Evolutionary conservation across 2,888 invertebrate species (phyloP).

Genomic region (Tipula confusa): DNA sequence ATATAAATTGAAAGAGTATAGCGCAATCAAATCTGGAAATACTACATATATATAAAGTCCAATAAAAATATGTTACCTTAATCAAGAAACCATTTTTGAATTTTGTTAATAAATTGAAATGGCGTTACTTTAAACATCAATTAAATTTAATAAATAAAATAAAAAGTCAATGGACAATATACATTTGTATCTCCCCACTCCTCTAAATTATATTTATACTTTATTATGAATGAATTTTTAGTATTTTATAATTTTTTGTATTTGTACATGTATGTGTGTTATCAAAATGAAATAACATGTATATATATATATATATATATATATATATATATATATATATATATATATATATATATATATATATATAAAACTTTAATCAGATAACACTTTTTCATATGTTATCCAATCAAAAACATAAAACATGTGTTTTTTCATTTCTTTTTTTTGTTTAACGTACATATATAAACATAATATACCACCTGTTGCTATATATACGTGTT

Average conservation of each 20-base stretch:
- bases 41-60: not conserved
- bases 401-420: not conserved
- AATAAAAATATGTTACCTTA: not conserved
- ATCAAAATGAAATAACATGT: not conserved
- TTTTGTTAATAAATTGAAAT: not conserved
- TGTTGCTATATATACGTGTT: not conserved
- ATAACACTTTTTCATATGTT: not conserved
- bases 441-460: not conserved
- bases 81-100: constrained; percentile 9
- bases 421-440: not conserved
- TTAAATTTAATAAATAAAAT: constrained; percentile 5
- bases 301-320: too few species aligned
- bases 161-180: constrained; percentile 16
- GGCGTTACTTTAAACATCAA: constrained; percentile 16
- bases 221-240: constrained; percentile 4
- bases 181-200: not conserved
- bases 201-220: not conserved
- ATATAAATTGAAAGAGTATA: not conserved
- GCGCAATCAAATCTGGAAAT: not conserved
- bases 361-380: not conserved
- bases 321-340: too few species aligned
- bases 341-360: too few species aligned
- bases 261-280: not conserved
- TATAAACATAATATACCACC: constrained; percentile 6
- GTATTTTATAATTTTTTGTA: not conserved